Conservation (phyloP, 2,797 vertebrate species). For the Thalassophryne amazonica region DNA sequence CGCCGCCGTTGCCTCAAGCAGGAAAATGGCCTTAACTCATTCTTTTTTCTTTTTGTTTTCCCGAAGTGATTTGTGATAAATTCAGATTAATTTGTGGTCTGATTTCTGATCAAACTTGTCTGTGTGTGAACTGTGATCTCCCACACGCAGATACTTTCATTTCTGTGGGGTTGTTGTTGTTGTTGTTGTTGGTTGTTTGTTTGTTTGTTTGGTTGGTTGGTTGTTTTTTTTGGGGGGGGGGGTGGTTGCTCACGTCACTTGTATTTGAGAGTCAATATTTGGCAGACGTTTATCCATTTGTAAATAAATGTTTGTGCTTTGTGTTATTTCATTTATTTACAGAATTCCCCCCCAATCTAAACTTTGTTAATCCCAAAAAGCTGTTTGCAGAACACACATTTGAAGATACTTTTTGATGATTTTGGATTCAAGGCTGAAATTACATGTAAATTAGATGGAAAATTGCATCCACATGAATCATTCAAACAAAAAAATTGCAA, state of each 20-base stretch:
- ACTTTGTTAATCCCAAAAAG: neutral
- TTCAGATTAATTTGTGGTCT: slow-evolving; percentile 14
- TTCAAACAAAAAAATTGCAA: slow-evolving; percentile 19
- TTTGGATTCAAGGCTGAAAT: slow-evolving; percentile 14
- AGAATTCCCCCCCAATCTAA: neutral
- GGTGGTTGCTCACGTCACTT: no score
- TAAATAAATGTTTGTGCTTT: neutral
- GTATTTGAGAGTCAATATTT: no score
- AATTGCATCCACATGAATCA: slow-evolving; percentile 24
- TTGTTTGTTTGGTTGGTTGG: no score
- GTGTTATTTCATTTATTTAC: slow-evolving; percentile 3
- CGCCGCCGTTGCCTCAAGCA: slow-evolving; percentile 57
- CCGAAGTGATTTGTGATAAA: slow-evolving; percentile 14
- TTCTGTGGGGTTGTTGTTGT: no score
- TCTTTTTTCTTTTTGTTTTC: slow-evolving; percentile 33
- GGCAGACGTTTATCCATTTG: slow-evolving; percentile 8
- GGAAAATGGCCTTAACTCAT: slow-evolving; percentile 27
- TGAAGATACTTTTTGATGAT: slow-evolving; percentile 18
- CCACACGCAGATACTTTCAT: slow-evolving; percentile 1
- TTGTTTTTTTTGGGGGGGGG: no score
- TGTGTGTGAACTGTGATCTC: slow-evolving; percentile 3
- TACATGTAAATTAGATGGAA: slow-evolving; percentile 9
- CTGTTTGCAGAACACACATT: slow-evolving; percentile 25
- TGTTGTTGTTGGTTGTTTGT: no score
- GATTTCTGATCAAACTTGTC: neutral